A percentile compares a stretch with the other conserved stretches of the same genome.
These are phyloP conservation scores for Labia minor DNA, from an alignment of 2,888 invertebrate species.

Conservation along the genomic window DNA sequence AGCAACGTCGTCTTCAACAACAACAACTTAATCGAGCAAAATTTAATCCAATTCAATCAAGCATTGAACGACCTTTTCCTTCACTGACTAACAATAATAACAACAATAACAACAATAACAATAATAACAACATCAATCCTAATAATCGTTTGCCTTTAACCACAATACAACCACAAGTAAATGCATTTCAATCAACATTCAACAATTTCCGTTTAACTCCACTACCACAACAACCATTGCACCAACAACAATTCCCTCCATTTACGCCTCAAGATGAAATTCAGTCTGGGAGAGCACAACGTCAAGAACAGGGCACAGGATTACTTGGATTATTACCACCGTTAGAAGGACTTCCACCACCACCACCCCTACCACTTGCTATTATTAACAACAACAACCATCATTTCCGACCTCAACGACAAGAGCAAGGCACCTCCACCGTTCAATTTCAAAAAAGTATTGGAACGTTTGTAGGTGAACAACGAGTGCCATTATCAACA, in stretches of 20 bases:
- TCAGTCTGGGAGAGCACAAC: neutral
- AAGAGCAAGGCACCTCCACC: slow-evolving; percentile 21
- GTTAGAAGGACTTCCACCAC: neutral
- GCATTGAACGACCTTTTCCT: neutral
- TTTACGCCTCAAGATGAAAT: neutral
- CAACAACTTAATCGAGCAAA: slow-evolving; percentile 30
- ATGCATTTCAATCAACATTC: neutral
- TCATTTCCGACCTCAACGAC: slow-evolving; percentile 23
- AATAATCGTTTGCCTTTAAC: slow-evolving; percentile 29
- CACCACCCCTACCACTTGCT: neutral
- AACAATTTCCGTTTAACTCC: neutral
- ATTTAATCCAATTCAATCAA: slow-evolving; percentile 32
- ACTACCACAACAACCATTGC: slow-evolving; percentile 19
- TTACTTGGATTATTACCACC: neutral
- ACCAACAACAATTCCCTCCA: slow-evolving; percentile 18
- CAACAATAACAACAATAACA: slow-evolving; percentile 28
- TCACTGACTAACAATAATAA: slow-evolving; percentile 20
- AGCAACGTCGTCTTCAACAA: slow-evolving; percentile 32
- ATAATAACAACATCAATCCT: too few species aligned
- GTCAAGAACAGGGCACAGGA: neutral
- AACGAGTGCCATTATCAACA: slow-evolving; percentile 30
- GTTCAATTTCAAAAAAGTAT: slow-evolving; percentile 32
- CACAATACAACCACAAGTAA: slow-evolving; percentile 22
- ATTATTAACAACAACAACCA: slow-evolving; percentile 15
- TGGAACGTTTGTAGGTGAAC: slow-evolving; percentile 30